Evolutionary conservation across 2,797 vertebrate genomes (phyloP).

Genomic region (Argentina silus): DNA sequence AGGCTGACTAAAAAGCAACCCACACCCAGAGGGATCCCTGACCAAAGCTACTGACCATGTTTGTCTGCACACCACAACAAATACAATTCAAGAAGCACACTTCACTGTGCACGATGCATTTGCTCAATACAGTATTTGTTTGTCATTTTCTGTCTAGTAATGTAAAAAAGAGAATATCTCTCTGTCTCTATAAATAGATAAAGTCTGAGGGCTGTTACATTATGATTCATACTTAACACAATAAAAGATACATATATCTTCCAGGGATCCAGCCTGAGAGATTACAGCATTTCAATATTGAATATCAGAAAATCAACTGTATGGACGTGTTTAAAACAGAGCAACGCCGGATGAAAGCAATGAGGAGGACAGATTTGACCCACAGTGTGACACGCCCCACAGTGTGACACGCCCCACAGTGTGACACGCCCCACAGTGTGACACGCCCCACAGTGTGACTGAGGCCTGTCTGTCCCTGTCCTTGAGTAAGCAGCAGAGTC

Average conservation of each 20-base stretch:
- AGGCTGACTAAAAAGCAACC: no score
- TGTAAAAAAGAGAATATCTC: constrained; percentile 3
- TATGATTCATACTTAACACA: constrained; percentile 14
- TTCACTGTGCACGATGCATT: background rate
- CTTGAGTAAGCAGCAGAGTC: constrained; percentile 47
- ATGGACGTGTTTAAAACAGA: constrained; percentile 17
- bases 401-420: background rate
- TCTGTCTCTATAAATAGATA: constrained; percentile 9
- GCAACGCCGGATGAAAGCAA: constrained; percentile 6
- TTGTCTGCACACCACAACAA: background rate
- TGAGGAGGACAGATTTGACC: constrained; percentile 5
- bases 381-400: background rate
- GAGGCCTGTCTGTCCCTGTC: constrained; percentile 11
- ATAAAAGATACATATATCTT: constrained; percentile 8
- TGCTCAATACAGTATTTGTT: constrained; percentile 1
- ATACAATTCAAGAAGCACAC: background rate
- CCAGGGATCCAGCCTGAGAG: constrained; percentile 62
- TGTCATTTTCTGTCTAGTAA: constrained; percentile 1
- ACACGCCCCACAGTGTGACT: background rate
- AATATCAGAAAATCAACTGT: background rate
- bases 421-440: background rate
- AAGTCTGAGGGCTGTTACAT: background rate
- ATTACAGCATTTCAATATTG: constrained; percentile 7
- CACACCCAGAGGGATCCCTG: no score
- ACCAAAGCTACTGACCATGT: no score